Evolutionary conservation across 2,888 invertebrate genomes (phyloP).

Genomic region (Agrotis puta): DNA sequence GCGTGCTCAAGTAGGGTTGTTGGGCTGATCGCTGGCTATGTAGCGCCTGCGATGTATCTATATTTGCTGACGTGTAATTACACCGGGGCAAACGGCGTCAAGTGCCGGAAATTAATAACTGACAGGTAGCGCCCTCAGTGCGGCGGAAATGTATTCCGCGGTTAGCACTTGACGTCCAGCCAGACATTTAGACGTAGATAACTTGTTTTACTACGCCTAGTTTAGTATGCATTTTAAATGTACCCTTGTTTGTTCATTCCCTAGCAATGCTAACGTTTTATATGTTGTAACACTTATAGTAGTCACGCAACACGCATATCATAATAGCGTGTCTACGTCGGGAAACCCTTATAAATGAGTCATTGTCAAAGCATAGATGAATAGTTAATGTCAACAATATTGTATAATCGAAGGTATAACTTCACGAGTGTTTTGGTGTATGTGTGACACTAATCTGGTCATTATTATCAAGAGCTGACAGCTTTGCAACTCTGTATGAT

Average conservation of each 20-base stretch:
- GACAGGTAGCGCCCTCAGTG: slow-evolving; percentile 75
- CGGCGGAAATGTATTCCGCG: slow-evolving; percentile 68
- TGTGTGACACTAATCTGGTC: slow-evolving; percentile 16
- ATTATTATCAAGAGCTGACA: slow-evolving; percentile 34
- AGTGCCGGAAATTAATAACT: slow-evolving; percentile 87
- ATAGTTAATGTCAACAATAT: slow-evolving; percentile 37
- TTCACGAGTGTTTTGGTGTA: slow-evolving; percentile 6
- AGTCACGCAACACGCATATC: slow-evolving; percentile 55
- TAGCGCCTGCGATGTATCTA: slow-evolving; percentile 68
- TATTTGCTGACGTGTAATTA: slow-evolving; percentile 80
- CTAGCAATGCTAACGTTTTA: slow-evolving; percentile 22
- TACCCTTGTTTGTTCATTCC: slow-evolving; percentile 24
- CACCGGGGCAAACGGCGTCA: slow-evolving; percentile 72
- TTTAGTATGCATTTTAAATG: slow-evolving; percentile 34
- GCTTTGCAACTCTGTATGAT: slow-evolving; percentile 31
- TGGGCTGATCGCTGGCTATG: slow-evolving; percentile 42
- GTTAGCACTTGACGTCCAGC: slow-evolving; percentile 61
- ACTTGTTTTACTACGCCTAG: slow-evolving; percentile 7
- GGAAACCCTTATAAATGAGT: slow-evolving; percentile 57
- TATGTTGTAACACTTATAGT: slow-evolving; percentile 46
- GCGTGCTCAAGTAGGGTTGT: slow-evolving; percentile 65
- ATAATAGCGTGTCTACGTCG: slow-evolving; percentile 46
- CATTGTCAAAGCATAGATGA: slow-evolving; percentile 47
- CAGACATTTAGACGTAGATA: slow-evolving; percentile 22
- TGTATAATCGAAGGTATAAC: slow-evolving; percentile 34